Conservation (phyloP, 2,888 invertebrate genomes). For the Aphidoletes aphidimyza region DNA sequence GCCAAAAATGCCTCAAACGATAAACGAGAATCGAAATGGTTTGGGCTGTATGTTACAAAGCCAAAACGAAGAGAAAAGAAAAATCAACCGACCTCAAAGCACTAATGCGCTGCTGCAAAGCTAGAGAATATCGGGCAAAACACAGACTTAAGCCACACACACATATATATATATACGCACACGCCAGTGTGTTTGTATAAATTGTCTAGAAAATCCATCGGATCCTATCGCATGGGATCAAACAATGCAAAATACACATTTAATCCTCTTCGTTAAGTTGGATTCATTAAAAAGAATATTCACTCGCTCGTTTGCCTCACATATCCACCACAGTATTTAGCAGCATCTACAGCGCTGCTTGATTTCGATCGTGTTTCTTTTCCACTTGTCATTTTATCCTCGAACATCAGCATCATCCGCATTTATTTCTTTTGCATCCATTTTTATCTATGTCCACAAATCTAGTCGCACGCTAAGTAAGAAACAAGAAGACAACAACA, state of each 20-base stretch:
- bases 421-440: background rate
- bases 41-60: background rate
- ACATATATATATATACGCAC: background rate
- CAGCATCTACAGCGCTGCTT: constrained; percentile 5
- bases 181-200: constrained; percentile 3
- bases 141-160: background rate
- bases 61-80: background rate
- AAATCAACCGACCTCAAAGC: background rate
- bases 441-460: background rate
- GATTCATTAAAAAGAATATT: constrained; percentile 50
- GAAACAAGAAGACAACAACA: too few species aligned
- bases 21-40: background rate
- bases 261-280: constrained; percentile 42
- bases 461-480: background rate
- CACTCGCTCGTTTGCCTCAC: too few species aligned
- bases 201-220: constrained; percentile 21
- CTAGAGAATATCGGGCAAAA: background rate
- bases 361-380: constrained; percentile 9
- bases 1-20: constrained; percentile 8
- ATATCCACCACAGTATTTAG: too few species aligned
- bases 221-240: constrained; percentile 36
- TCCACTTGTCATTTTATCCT: constrained; percentile 2
- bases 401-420: background rate
- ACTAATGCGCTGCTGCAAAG: background rate
- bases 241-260: constrained; percentile 12